Base-by-base conservation (phyloP, 2,888 invertebrate genomes). In the Pollenia griseotomentosa region DNA sequence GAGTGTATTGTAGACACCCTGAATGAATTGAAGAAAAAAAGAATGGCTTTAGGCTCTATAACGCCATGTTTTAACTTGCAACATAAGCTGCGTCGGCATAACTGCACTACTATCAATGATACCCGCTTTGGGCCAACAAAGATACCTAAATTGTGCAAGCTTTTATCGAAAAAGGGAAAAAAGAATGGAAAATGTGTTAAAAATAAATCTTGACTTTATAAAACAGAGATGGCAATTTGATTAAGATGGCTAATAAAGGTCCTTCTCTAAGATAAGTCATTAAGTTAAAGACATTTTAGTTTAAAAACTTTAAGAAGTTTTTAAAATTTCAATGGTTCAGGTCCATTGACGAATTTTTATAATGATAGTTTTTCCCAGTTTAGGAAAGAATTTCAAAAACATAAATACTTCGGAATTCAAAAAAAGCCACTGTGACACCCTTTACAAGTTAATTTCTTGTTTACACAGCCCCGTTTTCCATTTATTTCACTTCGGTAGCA, bases 1-100 rank as follows among this genome's bases (percentile, higher is more conserved):
- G 44, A 80, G 61, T 53, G 42, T 61, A 42, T 40, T 75, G 53
- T 59, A 73, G 68, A 61, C 61, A 77, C 83, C 70, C 75, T 61
- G 75, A 46, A 57, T 71, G 42, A 12, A 44, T 23, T 33, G n/a
- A 46, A 5, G 11, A 66, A 79, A 14, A 12, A 55, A 65, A 63
- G 42, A 66, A 73, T 73, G 59, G 51, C 59, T 79, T 65, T 16
- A 79, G 44, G 78, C 83, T 78, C 48, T 48, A 14, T 23, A 48
- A 71, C 40, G 42, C 70, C 48, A 78, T 19, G 9, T 71, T 65
- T 33, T 19, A 55, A 65, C 9, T 48, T 42, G 19, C 53, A 71
- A 23, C 51, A 53, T 63, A 44, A 71, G 16, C 68, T 11, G 23
- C 70, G 44, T 16, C 71, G 44, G 48, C 78, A 33, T 46, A 59